Conservation (phyloP, 1,140 invertebrate genomes). For the Eulimnadia texana region DNA sequence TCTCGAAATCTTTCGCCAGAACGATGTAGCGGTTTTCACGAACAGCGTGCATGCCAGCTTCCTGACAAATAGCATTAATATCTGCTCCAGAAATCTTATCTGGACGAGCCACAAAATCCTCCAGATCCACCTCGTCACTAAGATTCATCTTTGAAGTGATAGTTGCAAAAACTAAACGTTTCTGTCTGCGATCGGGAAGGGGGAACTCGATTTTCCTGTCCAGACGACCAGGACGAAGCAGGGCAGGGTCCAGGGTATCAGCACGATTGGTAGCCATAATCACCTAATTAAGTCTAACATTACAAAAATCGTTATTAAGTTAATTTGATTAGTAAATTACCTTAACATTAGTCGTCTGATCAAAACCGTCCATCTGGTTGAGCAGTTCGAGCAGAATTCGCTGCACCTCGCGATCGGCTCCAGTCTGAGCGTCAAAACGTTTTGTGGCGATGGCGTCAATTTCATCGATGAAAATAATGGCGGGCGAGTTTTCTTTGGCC, state of each 20-base stretch:
- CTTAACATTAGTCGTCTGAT: slow-evolving; percentile 99
- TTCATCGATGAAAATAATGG: slow-evolving; percentile 98
- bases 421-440: slow-evolving; percentile 96
- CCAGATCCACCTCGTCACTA: slow-evolving; percentile 97
- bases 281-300: slow-evolving; percentile 42
- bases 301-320: neutral
- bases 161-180: slow-evolving; percentile 93
- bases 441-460: slow-evolving; percentile 98
- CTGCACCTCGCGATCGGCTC: slow-evolving; percentile 97
- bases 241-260: slow-evolving; percentile 94
- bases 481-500: slow-evolving; percentile 97
- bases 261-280: slow-evolving; percentile 99
- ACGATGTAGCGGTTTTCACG: slow-evolving; percentile 98
- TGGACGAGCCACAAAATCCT: slow-evolving; percentile 95
- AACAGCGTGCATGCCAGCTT: slow-evolving; percentile 90
- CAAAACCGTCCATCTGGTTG: slow-evolving; percentile 99
- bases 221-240: slow-evolving; percentile 88
- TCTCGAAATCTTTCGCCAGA: slow-evolving; percentile 97
- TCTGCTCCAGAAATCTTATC: slow-evolving; percentile 98
- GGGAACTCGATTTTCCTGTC: slow-evolving; percentile 99
- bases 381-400: slow-evolving; percentile 91
- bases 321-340: slow-evolving; percentile 30
- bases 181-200: slow-evolving; percentile 90
- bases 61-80: slow-evolving; percentile 99
- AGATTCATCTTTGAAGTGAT: slow-evolving; percentile 98